Percentiles rank a stretch among this genome's conserved stretches.
These are phyloP conservation scores for Barypeithes pellucidus DNA, from an alignment of 2,888 invertebrate genomes.

Conservation along the genomic window DNA sequence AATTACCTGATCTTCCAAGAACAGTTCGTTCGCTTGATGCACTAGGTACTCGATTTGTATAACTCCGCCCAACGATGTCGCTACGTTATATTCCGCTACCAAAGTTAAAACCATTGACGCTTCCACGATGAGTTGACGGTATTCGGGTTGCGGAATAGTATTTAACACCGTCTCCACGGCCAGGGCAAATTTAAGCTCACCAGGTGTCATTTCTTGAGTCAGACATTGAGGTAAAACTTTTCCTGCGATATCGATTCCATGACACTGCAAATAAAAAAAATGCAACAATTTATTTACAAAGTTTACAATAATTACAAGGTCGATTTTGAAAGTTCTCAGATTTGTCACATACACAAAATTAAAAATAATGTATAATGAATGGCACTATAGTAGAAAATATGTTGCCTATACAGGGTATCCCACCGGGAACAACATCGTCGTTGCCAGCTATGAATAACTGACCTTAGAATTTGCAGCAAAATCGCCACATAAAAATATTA, in stretches of 20 bases:
- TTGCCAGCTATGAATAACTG: too few species aligned
- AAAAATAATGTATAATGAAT: too few species aligned
- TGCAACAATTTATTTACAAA: too few species aligned
- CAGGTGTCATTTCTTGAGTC: constrained; percentile 99
- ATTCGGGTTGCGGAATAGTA: constrained; percentile 98
- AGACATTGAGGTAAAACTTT: constrained; percentile 91
- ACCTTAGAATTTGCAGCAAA: too few species aligned
- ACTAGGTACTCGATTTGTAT: constrained; percentile 94
- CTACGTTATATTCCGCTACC: constrained; percentile 90
- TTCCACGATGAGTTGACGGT: constrained; percentile 96
- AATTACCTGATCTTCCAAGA: constrained; percentile 93
- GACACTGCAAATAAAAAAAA: constrained; percentile 78
- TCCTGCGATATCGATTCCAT: constrained; percentile 94
- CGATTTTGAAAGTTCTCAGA: too few species aligned
- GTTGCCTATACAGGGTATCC: too few species aligned
- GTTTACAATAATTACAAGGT: too few species aligned
- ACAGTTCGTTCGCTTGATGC: constrained; percentile 94
- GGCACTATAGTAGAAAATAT: too few species aligned
- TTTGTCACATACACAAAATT: too few species aligned
- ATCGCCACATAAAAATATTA: too few species aligned
- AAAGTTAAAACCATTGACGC: constrained; percentile 96
- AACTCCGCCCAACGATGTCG: constrained; percentile 82
- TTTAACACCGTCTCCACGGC: constrained; percentile 98
- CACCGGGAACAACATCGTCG: too few species aligned
- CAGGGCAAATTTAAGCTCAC: constrained; percentile 97